Base-by-base conservation (phyloP, 2,113 vertebrate species). In the Sminthopsis crassicaudata region DNA sequence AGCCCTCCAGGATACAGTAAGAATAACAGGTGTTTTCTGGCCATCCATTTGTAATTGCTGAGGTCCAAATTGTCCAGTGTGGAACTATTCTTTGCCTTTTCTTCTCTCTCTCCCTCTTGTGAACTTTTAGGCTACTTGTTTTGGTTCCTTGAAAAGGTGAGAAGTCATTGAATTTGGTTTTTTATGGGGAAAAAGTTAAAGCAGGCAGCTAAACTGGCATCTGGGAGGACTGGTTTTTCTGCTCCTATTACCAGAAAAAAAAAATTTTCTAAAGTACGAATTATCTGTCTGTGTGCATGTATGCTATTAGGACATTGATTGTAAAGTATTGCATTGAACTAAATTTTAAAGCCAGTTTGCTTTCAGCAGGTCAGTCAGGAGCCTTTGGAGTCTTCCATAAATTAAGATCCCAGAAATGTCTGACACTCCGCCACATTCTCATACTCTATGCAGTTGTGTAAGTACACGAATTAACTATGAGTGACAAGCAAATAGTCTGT, bases 391-490 rank as follows among this genome's bases (percentile, higher is more conserved):
- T 98, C 27, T 91, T 98, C 92, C 96, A 98, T 27, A 98, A 97
- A 98, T 90, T 98, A 92, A 99, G 98, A 89, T 96, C 97, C 53
- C 97, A 98, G 96, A 99, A 98, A 92, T 96, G 98, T 0, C 96
- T 98, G 0, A 99, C 99, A 95, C 97, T 99, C 93, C 99, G 98
- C 95, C 98, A 98, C 0, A 89, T 99, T 89, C 99, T 99, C 93
- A 51, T 99, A 52, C 96, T 99, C 97, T 99, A 99, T 0, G 98
- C 99, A 97, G 42, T 99, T 97, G 97, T 99, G 99, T 99, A 98
- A 99, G 99, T 99, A 95, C 84, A 67, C 54, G 46, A 30, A 84
- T 67, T 95, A 90, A 27, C 23, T 91, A 0, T 54, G 48, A 88
- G 53, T 92, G 57, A 46, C 76, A 24, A 84, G 57, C n/a, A 53